Percentiles rank a stretch among this genome's conserved stretches.
phyloP scores from a whole-genome alignment of 2,113 vertebrate genomes.

The Eleginops maclovinus region DNA sequence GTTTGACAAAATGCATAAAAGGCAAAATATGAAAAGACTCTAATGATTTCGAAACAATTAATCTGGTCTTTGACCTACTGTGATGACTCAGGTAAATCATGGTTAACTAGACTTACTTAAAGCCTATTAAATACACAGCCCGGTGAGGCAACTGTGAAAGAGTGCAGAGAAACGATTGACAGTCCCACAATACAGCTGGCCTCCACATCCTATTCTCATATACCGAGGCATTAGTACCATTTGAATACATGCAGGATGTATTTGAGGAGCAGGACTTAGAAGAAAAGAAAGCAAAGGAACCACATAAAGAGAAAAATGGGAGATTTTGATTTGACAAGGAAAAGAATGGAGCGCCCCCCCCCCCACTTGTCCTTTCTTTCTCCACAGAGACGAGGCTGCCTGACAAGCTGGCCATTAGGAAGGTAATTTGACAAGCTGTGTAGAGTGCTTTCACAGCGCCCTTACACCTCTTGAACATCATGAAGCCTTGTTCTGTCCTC shows the following conservation, averaged over 20 bases:
- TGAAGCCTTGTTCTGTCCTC: constrained; percentile 57
- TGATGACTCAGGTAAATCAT: constrained; percentile 60
- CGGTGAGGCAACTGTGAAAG: constrained; percentile 47
- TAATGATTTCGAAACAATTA: constrained; percentile 49
- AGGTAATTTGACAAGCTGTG: constrained; percentile 78
- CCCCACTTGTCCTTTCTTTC: constrained; percentile 72
- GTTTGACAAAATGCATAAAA: neutral
- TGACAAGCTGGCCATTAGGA: constrained; percentile 80
- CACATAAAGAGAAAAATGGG: constrained; percentile 60
- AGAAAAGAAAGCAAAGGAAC: constrained; percentile 62
- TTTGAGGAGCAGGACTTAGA: constrained; percentile 63
- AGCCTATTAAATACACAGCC: constrained; percentile 52
- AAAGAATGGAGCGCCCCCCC: constrained; percentile 67
- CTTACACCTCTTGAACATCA: constrained; percentile 73
- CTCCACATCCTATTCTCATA: constrained; percentile 34
- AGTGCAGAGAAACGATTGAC: constrained; percentile 69
- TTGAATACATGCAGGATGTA: constrained; percentile 66
- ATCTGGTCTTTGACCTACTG: constrained; percentile 55
- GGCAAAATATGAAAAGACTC: neutral
- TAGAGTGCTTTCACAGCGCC: constrained; percentile 68
- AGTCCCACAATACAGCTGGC: constrained; percentile 68
- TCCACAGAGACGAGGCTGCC: constrained; percentile 58
- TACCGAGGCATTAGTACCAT: constrained; percentile 69
- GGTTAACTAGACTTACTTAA: constrained; percentile 70
- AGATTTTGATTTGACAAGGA: constrained; percentile 75